Evolutionary conservation across 2,113 vertebrate genomes (phyloP).

Genomic region (Callipepla californica): DNA sequence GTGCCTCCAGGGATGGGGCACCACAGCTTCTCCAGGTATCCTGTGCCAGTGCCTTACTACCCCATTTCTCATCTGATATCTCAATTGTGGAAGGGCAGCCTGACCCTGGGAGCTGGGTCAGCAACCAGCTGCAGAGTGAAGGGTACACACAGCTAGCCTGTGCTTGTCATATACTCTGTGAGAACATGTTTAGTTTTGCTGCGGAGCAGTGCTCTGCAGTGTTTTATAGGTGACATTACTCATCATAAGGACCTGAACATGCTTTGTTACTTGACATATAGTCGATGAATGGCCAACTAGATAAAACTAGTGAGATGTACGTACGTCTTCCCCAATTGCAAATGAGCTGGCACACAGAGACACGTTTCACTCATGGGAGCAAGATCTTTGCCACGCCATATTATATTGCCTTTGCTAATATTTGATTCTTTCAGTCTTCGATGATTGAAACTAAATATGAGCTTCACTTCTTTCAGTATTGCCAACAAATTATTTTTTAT

Average conservation of each 20-base stretch:
- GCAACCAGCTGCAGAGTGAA: background rate
- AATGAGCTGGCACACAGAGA: slow-evolving; percentile 4
- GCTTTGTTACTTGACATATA: slow-evolving; percentile 14
- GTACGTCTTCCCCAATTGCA: background rate
- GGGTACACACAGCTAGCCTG: background rate
- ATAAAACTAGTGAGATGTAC: slow-evolving; percentile 28
- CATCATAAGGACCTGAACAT: background rate
- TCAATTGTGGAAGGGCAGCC: background rate
- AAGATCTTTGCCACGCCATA: background rate
- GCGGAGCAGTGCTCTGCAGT: background rate
- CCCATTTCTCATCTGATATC: too few species aligned
- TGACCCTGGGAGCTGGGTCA: background rate
- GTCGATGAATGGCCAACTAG: slow-evolving; percentile 7
- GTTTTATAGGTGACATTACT: slow-evolving; percentile 24
- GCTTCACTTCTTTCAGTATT: background rate
- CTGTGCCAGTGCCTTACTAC: too few species aligned
- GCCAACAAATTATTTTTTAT: background rate
- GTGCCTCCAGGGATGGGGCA: too few species aligned
- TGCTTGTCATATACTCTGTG: background rate
- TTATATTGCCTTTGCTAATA: background rate
- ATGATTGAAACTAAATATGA: background rate
- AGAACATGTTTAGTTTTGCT: slow-evolving; percentile 2
- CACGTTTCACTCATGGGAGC: background rate
- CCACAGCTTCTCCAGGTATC: too few species aligned
- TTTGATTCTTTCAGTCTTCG: background rate